phyloP scores from a whole-genome alignment of 1,140 invertebrate genomes.

The Pygmarrhopalites habei region DNA sequence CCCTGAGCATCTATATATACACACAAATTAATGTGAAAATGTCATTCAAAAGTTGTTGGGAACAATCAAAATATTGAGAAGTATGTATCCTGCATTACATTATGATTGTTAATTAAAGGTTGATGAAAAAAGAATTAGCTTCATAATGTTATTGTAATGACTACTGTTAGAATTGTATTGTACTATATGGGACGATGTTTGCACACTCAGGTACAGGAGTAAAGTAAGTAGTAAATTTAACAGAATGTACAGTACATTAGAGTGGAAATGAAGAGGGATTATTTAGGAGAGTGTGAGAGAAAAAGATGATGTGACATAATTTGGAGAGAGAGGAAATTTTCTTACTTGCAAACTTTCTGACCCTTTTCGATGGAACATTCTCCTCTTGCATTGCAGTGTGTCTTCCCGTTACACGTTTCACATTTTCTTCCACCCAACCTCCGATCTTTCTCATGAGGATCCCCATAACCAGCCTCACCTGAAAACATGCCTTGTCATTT shows the following conservation, averaged over 20 bases:
- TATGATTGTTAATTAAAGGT: no score
- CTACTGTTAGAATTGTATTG: neutral
- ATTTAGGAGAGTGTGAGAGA: no score
- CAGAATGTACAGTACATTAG: no score
- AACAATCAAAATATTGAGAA: constrained; percentile 27
- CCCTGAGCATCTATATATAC: constrained; percentile 72
- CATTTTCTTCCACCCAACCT: constrained; percentile 63
- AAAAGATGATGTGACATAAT: no score
- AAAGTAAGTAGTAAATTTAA: no score
- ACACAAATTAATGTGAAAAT: no score
- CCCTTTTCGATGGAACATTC: constrained; percentile 67
- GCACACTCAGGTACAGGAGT: no score
- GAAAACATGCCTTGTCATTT: constrained; percentile 63
- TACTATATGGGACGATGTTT: no score
- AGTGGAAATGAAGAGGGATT: no score
- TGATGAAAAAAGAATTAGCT: no score
- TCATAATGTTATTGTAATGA: constrained; percentile 2
- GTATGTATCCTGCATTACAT: neutral
- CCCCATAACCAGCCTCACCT: constrained; percentile 67
- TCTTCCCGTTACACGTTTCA: constrained; percentile 59
- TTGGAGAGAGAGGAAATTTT: no score
- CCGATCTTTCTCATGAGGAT: constrained; percentile 58
- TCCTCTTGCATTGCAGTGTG: constrained; percentile 71
- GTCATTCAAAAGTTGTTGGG: no score
- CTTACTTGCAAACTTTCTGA: constrained; percentile 70